phyloP scores from a whole-genome alignment of 2,888 invertebrate genomes.

The Dynastes tityus region DNA sequence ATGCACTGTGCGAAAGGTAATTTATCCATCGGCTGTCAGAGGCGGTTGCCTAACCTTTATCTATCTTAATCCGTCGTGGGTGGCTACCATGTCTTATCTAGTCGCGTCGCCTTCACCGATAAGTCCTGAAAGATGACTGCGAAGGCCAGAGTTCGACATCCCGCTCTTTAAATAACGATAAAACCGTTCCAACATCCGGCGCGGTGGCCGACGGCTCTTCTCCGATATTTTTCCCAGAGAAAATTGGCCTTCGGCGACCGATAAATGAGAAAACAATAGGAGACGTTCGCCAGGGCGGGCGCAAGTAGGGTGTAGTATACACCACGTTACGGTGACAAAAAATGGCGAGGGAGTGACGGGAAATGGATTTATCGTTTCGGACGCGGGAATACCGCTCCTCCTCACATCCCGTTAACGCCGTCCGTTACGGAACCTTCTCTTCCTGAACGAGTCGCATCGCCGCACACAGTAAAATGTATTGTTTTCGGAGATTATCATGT shows the following conservation, averaged over 20 bases:
- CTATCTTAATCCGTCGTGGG: constrained; percentile 68
- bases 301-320: neutral
- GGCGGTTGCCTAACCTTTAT: constrained; percentile 66
- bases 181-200: constrained; percentile 47
- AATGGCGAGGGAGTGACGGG: constrained; percentile 30
- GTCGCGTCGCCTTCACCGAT: constrained; percentile 63
- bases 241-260: constrained; percentile 29
- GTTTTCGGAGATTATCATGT: constrained; percentile 43
- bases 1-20: constrained; percentile 59
- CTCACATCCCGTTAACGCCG: neutral
- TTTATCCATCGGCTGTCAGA: constrained; percentile 67
- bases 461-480: constrained; percentile 32
- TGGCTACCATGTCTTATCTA: constrained; percentile 65
- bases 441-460: constrained; percentile 8
- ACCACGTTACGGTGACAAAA: constrained; percentile 38
- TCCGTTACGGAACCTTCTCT: neutral
- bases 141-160: constrained; percentile 63
- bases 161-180: constrained; percentile 65
- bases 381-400: neutral
- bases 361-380: constrained; percentile 38
- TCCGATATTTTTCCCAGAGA: constrained; percentile 22
- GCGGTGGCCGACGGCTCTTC: neutral
- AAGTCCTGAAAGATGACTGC: constrained; percentile 65
- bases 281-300: constrained; percentile 2
- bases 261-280: constrained; percentile 53